Evolutionary conservation across 2,113 vertebrate genomes (phyloP), one percentile per base, ranked within the genome.

Genomic region (Muntiacus muntjak): DNA sequence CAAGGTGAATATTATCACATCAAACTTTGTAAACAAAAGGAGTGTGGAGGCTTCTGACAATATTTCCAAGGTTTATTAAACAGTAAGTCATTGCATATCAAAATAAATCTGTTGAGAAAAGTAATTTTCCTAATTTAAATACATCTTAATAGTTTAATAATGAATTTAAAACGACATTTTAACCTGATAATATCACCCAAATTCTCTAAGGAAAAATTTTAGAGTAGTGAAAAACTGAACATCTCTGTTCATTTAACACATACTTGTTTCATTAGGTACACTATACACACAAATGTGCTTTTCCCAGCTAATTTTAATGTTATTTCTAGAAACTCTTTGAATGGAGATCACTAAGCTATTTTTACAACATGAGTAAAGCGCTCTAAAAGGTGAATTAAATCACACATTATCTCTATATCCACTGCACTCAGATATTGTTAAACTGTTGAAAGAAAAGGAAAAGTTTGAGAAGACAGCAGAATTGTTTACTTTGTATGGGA

Each of bases 361-460:
- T 55, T 40, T 45, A 71, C 52, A 89, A 50, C 8, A 15, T 83
- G 79, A 57, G 10, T 26, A 87, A 7, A 94, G 4, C 45, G 76
- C 23, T 88, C 28, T 45, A 81, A 78, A 64, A 91, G 57, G 28
- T 52, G 28, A 64, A 91, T 62, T 43, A 91, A 87, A 52, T 87
- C 28, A 55, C 19, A 87, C 3, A 83, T 36, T 36, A 83, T 82
- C 90, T 87, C 58, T 57, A 4, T 33, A 45, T 64, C 81, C 81
- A 58, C 0, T 78, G 40, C 25, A n/a, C 36, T 81, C 47, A 87
- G 43, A 40, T 2, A 64, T n/a, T 64, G 19, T 40, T 62, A 94
- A 95, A 76, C 17, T 92, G 33, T 71, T 82, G 26, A 95, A 94
- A 96, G 60, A 21, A 93, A 90, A 85, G 50, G 21, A 91, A 95